Conservation (phyloP, 2,888 invertebrate genomes). For the Melipona beecheii region DNA sequence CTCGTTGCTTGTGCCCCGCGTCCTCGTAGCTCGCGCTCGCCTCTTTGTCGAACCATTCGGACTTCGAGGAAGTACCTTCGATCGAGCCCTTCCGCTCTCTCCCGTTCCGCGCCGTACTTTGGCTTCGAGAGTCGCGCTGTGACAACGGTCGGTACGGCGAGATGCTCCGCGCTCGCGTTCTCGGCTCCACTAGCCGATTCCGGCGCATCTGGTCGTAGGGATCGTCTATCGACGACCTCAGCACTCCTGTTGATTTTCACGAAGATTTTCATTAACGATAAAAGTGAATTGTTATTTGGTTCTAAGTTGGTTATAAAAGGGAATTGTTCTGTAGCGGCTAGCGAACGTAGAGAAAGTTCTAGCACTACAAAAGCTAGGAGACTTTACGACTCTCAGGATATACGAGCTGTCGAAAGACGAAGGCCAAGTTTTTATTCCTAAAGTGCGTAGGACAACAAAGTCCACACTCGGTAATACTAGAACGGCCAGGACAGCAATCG, state of each 20-base stretch:
- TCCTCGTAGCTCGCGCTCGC: slow-evolving; percentile 62
- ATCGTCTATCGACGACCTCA: slow-evolving; percentile 84
- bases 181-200: slow-evolving; percentile 89
- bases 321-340: no score
- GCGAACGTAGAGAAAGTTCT: no score
- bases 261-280: not conserved
- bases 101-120: slow-evolving; percentile 81
- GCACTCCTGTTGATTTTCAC: slow-evolving; percentile 72
- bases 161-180: slow-evolving; percentile 83
- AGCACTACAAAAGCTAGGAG: no score
- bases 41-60: slow-evolving; percentile 80
- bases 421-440: no score
- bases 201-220: slow-evolving; percentile 94
- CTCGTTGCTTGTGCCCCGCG: slow-evolving; percentile 59
- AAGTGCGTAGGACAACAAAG: no score
- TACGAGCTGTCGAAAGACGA: no score
- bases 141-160: slow-evolving; percentile 80
- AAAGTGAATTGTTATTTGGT: not conserved
- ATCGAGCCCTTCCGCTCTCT: slow-evolving; percentile 68
- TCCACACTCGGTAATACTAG: no score
- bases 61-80: slow-evolving; percentile 72
- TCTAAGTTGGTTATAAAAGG: no score
- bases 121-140: slow-evolving; percentile 82
- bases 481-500: no score
- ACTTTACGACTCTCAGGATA: no score